Base-by-base conservation (phyloP, 2,797 vertebrate species). In the Enteromius mattozi region DNA sequence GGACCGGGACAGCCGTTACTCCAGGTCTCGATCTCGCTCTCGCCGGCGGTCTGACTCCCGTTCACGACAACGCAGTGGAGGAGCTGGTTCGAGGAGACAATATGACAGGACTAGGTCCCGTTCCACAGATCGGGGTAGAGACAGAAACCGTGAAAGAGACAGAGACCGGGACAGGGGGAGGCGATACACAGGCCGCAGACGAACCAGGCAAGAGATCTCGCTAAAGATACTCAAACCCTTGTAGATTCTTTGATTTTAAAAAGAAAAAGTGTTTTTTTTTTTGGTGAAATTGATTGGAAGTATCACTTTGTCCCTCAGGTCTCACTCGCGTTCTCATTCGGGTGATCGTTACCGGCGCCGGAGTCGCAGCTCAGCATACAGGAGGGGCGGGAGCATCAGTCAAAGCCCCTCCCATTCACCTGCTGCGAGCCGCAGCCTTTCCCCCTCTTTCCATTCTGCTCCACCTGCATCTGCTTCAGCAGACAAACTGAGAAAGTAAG, bases 401-500 rank as follows among this genome's bases (percentile, higher is more conserved):
- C 89, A 42, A 6, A 98, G 96, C 78, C 94, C 83, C 1, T 96
- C 96, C 9, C 94, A 68, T 5, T 96, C 96, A 7, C 94, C 91
- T 70, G 95, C 90, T 24, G 83, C 72, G 56, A 95, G 95, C 86
- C 93, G 90, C 76, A 97, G 96, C 16, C 94, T 91, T 1, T 97
- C 97, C 84, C 97, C 96, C 70, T 45, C 89, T 82, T 91, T 92
- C 88, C 92, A 91, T 89, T 94, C 93, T 87, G 35, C 82, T 91
- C 93, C 77, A 87, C 93, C 95, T 68, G 89, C 95, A 65, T 94
- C 93, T 0, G 91, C 93, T 2, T 83, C 97, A 84, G 95, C 94
- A 94, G 97, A 98, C 93, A 98, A 97, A 92, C 95, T 98, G 96
- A 98, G 96, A 98, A 98, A 97, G 97, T 98, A 90, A 96, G 93